Conservation (phyloP, 2,113 vertebrate genomes). For the Campylomormyrus numenius region DNA sequence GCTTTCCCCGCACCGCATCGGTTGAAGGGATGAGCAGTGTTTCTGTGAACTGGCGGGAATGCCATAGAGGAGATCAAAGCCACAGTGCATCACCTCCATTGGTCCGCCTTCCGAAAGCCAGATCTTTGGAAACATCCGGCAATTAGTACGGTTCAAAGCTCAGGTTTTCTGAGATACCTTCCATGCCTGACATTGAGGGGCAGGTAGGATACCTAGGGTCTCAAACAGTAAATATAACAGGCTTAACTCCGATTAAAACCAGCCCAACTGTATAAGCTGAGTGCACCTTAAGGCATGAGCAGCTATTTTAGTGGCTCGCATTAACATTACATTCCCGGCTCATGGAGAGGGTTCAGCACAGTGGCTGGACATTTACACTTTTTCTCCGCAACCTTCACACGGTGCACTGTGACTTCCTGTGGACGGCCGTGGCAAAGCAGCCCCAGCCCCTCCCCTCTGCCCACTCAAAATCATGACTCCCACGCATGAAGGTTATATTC, state of each 20-base stretch:
- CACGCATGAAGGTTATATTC: not conserved
- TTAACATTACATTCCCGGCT: not conserved
- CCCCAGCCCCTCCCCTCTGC: conserved; percentile 13
- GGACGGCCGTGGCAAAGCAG: not conserved
- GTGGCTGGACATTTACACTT: not conserved
- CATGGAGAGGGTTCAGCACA: not conserved
- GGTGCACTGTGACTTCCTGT: not conserved
- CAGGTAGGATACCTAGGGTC: not conserved
- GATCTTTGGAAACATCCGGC: conserved; percentile 3
- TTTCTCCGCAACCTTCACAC: not conserved
- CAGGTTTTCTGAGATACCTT: not conserved
- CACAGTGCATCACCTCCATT: not conserved
- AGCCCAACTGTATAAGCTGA: not conserved
- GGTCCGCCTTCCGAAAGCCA: conserved; percentile 2
- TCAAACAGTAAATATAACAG: not conserved
- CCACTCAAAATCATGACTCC: conserved; percentile 11
- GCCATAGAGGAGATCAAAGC: conserved; percentile 18
- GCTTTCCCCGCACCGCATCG: not conserved
- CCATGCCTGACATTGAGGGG: not conserved
- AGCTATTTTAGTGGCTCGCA: not conserved
- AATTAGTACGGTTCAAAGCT: conserved; percentile 16
- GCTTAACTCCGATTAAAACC: not conserved
- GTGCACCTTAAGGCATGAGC: not conserved
- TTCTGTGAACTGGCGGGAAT: conserved; percentile 11
- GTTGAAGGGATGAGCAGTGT: not conserved